Base-by-base conservation (phyloP, 2,113 vertebrate genomes). In the Lepus americanus region DNA sequence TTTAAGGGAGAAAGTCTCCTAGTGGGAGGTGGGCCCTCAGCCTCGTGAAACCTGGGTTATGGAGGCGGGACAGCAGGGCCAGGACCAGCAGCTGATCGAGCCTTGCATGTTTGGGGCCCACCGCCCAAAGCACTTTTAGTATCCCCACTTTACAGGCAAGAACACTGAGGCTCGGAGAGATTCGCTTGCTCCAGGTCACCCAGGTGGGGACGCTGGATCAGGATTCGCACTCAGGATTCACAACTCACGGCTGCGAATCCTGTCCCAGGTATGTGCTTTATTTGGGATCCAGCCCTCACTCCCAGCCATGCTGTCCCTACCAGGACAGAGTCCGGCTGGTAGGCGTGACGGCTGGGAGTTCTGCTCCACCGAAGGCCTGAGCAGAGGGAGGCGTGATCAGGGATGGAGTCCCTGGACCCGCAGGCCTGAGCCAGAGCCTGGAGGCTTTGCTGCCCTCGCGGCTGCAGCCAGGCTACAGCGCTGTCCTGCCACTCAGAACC, bases 291-390 rank as follows among this genome's bases (percentile, higher is more conserved):
- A 20, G 5, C 0, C 5, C 39, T 33, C 25, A 27, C 31, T 49
- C 20, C 39, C 3, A 9, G 74, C 8, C 14, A 1, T 0, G 14
- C 4, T 36, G 27, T 11, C 59, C 79, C 64, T 14, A 0, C 0
- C 0, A 20, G 87, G 13, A 29, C 3, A 31, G 7, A 7, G 44
- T 11, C 61, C 6, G 27, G 31, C 51, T 33, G 19, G 36, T 29
- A 5, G 77, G 36, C 14, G 14, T 0, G 23, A 1, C 0, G 1
- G 17, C 23, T 4, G 17, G 44, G 44, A 44, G 44, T 5, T 5
- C 44, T 44, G 44, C 44, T 44, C 44, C 44, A 7, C 44, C 44
- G 44, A 44, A 44, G 44, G 44, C 44, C 44, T 44, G 44, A 7
- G 44, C 44, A 44, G 44, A 44, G 44, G 44, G 44, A 44, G 44